Base-by-base conservation (phyloP, 2,113 vertebrate genomes). In the Chauna torquata region DNA sequence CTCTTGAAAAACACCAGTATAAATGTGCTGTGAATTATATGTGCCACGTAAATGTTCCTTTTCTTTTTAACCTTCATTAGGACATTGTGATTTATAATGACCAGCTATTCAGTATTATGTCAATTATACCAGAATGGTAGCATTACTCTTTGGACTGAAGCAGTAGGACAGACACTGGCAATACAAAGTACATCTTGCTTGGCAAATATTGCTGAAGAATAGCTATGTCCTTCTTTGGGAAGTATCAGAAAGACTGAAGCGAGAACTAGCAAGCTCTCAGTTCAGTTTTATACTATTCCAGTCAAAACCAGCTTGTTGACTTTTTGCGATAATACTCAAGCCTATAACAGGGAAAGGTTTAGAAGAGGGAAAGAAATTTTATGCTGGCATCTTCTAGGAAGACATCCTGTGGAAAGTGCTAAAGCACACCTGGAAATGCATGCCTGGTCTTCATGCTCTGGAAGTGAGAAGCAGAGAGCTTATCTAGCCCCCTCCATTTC, bases 21-120 rank as follows among this genome's bases (percentile, higher is more conserved):
- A 94, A 96, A 93, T 93, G 94, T 87, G 79, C 76, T 78, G 76
- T 84, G 90, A 96, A 93, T 95, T 95, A 92, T 61, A 40, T 49
- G 86, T 85, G 58, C 83, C 75, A 77, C 77, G 58, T 80, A 90
- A 96, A 94, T 68, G 94, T 94, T 95, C 88, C 77, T 85, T 93
- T 87, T 65, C 92, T 93, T 94, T 94, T 95, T 92, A 90, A 36
- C 89, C 79, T 96, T 96, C 85, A 69, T 90, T 93, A 93, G 91
- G 85, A 81, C 88, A 78, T 24, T 74, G 90, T 95, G 94, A 96
- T 97, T 97, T 95, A 95, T 90, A 84, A 76, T 16, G 83, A 65
- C 54, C 20, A 27, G 44, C 50, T 74, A 38, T 91, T 90, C 59
- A 54, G 42, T 82, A 38, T 66, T 76, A 49, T 86, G 92, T 85